Base-by-base conservation (phyloP, 2,888 invertebrate genomes). In the Coleophora flavipennella region DNA sequence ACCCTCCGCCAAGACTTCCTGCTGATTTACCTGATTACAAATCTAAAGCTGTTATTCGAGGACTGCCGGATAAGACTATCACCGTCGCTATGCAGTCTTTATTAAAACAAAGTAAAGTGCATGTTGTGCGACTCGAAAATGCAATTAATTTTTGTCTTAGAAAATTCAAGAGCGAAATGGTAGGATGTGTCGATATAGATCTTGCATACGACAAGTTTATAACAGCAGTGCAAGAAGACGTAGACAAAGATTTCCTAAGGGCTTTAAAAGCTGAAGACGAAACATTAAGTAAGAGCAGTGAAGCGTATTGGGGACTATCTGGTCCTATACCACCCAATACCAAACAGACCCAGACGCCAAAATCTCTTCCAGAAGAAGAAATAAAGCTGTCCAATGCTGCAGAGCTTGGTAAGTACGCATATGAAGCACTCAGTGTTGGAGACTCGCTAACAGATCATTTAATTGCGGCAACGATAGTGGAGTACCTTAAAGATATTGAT, bases 311-410 rank as follows among this genome's bases (percentile, higher is more conserved):
- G 26, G 41, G 59, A 32, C 56, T 70, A 53, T 48, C 65, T 26
- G 69, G 72, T 20, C 54, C 50, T 4, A 50, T 55, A 43, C 55
- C 73, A 12, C 60, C 69, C 10, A 83, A 81, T 51, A 53, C 65
- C 14, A 88, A 89, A 60, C 72, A 79, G 54, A 86, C 86, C 0
- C 90, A 90, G 69, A 90, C 90, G 10, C 89, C 90, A 13, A 85
- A 80, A 58, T 68, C 77, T 3, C 81, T 87, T 47, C 89, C 89
- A 1, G 83, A 85, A 54, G 88, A 88, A 57, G 86, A 88, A 49
- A 73, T 86, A n/a, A 53, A 50, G 27, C 59, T 89, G 27, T 85
- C 87, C 3, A 36, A 59, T 25, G 49, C 80, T 33, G 90, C 88
- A 4, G 75, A 77, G 37, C 61, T 89, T 31, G 90, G 91, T 1